Conservation (phyloP, 2,113 vertebrate species). For the Triplophysa tibetana region DNA sequence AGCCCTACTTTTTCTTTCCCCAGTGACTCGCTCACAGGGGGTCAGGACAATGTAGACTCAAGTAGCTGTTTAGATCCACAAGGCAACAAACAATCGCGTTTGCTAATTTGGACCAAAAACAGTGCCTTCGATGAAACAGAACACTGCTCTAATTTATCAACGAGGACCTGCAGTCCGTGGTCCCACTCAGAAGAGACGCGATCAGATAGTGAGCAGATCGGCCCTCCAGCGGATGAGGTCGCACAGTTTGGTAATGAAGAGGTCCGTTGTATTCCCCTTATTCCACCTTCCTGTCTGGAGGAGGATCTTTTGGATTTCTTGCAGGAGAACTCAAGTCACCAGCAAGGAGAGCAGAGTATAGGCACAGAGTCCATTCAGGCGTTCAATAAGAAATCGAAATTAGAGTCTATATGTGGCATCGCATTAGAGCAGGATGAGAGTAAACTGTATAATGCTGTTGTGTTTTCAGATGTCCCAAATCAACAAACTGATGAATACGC, state of each 20-base stretch:
- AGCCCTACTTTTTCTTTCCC: constrained; percentile 93
- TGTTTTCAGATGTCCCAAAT: constrained; percentile 79
- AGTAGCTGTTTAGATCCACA: constrained; percentile 89
- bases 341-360: constrained; percentile 77
- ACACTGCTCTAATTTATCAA: constrained; percentile 99
- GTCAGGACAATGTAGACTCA: constrained; percentile 86
- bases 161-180: constrained; percentile 98
- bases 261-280: constrained; percentile 86
- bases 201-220: constrained; percentile 92
- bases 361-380: constrained; percentile 81
- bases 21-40: constrained; percentile 84
- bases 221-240: constrained; percentile 84
- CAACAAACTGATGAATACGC: constrained; percentile 86
- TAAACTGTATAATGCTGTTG: constrained; percentile 81
- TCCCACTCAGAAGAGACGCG: constrained; percentile 98
- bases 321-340: constrained; percentile 81
- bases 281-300: constrained; percentile 88
- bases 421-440: constrained; percentile 87
- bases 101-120: constrained; percentile 99
- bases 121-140: constrained; percentile 99
- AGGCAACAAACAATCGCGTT: constrained; percentile 97
- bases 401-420: constrained; percentile 98
- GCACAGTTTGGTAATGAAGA: constrained; percentile 86
- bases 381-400: constrained; percentile 92
- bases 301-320: constrained; percentile 93